Conservation (phyloP, 2,797 vertebrate genomes). For the Clamator glandarius region DNA sequence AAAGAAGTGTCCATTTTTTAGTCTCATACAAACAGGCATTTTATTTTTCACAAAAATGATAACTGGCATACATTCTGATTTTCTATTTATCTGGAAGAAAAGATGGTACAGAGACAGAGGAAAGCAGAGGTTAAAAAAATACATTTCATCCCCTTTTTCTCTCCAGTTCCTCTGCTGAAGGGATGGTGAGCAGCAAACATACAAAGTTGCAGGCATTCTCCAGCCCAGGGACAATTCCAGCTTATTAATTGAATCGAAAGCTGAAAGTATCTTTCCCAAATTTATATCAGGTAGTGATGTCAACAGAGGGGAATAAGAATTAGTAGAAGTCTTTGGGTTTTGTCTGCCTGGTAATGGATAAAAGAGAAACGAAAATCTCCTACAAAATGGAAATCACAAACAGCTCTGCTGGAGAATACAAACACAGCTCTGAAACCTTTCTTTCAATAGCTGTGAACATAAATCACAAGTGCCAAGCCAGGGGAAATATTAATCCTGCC, state of each 20-base stretch:
- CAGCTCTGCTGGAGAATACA: neutral
- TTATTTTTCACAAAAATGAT: neutral
- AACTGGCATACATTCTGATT: neutral
- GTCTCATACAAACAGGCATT: neutral
- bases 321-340: neutral
- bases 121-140: neutral
- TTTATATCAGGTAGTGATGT: neutral
- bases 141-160: neutral
- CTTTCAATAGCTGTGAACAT: neutral
- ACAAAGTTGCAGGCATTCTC: neutral
- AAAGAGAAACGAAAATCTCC: neutral
- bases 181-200: neutral
- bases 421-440: constrained; percentile 7
- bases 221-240: neutral
- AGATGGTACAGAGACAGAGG: neutral
- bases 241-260: neutral
- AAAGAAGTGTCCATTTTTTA: neutral
- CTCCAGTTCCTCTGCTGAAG: neutral
- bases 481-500: constrained; percentile 37
- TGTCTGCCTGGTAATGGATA: neutral
- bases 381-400: constrained; percentile 23
- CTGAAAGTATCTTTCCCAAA: neutral
- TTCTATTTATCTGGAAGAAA: neutral
- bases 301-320: neutral
- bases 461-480: neutral